phyloP scores from a whole-genome alignment of 1,140 invertebrate genomes.

The Hyles vespertilio region DNA sequence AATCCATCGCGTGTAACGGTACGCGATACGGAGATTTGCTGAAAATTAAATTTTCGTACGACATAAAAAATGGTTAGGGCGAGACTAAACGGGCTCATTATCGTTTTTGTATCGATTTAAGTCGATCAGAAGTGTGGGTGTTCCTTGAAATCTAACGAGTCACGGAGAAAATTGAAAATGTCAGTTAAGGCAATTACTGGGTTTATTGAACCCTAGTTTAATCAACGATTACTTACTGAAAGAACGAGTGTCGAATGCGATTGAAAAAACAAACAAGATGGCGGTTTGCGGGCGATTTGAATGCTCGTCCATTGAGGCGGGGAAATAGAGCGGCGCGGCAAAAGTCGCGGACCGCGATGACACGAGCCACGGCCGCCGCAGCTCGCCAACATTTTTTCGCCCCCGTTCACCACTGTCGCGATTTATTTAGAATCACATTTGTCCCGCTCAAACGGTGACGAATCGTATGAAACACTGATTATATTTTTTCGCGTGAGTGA shows the following conservation, averaged over 20 bases:
- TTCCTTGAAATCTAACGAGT: conserved; percentile 39
- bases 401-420: no score
- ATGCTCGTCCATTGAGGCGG: conserved; percentile 52
- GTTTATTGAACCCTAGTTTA: conserved; percentile 51
- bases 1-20: conserved; percentile 42
- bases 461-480: conserved; percentile 14
- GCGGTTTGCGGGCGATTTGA: conserved; percentile 51
- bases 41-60: conserved; percentile 48
- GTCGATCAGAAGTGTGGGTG: conserved; percentile 27
- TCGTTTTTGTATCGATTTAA: conserved; percentile 28
- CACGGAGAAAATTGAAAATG: conserved; percentile 40
- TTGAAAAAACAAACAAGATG: conserved; percentile 54
- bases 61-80: conserved; percentile 26
- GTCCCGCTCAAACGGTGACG: conserved; percentile 7
- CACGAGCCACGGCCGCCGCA: conserved; percentile 56
- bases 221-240: conserved; percentile 37
- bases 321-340: conserved; percentile 51
- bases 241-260: conserved; percentile 39
- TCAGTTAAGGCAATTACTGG: conserved; percentile 24
- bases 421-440: conserved; percentile 15
- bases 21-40: conserved; percentile 43
- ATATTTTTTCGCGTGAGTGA: conserved; percentile 9
- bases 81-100: conserved; percentile 37
- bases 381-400: conserved; percentile 40
- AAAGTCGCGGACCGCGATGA: conserved; percentile 35